These are phyloP conservation scores for Enteromius unitaeniatus DNA, from an alignment of 2,797 vertebrate genomes.

Conservation along the genomic window DNA sequence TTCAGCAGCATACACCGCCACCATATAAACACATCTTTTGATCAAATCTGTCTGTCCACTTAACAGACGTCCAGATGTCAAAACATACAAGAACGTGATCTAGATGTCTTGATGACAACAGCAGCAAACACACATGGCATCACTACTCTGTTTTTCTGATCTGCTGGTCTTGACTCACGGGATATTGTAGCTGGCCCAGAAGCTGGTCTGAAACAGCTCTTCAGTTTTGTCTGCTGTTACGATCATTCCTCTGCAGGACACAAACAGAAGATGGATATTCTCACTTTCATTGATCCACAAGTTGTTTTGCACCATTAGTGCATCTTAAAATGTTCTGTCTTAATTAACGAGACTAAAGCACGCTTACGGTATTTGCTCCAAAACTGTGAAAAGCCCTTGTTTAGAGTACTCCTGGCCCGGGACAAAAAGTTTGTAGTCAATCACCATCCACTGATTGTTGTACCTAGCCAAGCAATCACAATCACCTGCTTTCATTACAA, in stretches of 20 bases:
- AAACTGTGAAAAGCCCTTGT: constrained; percentile 80
- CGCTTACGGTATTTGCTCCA: constrained; percentile 96
- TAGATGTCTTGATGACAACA: neutral
- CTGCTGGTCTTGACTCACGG: constrained; percentile 78
- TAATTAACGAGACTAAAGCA: neutral
- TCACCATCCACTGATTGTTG: constrained; percentile 99
- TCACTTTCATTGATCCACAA: neutral
- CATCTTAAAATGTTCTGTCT: neutral
- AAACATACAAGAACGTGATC: neutral
- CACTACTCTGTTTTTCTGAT: too few relatives aligned
- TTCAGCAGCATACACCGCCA: neutral
- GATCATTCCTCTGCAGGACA: constrained; percentile 81
- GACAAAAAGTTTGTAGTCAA: constrained; percentile 88
- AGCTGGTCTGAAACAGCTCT: constrained; percentile 84
- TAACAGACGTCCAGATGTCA: neutral
- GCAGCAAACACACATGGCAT: neutral
- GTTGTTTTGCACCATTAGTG: neutral
- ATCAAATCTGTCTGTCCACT: neutral
- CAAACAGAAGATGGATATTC: neutral
- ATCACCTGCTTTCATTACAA: too few relatives aligned
- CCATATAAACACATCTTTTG: neutral
- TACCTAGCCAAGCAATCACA: constrained; percentile 75
- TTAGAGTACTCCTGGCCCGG: constrained; percentile 68
- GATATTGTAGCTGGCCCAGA: constrained; percentile 97
- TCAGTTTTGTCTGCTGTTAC: constrained; percentile 81